Evolutionary conservation across 2,797 vertebrate species (phyloP), one percentile per base, ranked within the genome.

Genomic region (Acanthornis magna): DNA sequence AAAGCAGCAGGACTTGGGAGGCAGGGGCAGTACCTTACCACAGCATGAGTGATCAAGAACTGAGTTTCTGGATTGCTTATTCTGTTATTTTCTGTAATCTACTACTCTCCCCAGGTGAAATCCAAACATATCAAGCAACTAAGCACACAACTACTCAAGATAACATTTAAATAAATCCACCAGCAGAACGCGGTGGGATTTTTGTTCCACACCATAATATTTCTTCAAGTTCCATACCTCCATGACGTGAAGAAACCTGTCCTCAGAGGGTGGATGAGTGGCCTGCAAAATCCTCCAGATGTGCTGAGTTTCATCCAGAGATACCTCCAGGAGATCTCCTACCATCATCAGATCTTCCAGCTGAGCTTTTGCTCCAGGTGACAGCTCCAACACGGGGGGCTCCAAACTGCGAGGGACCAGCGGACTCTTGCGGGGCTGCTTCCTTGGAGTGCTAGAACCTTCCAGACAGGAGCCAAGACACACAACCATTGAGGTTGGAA

Each of bases 281-380:
- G 99, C 99, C 97, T 99, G 99, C 71, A 99, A 98, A 96, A 99
- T 99, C 96, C 99, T 96, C 99, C 99, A 99, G 97, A 99, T 99
- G 97, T 99, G 99, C 93, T 99, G 99, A 32, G 99, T 99, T 97
- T 99, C 99, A 92, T 99, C 99, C 94, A 99, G 97, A 43, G 99
- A 99, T 10, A 99, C 99, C 97, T 99, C 99, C 95, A 99, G 97
- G 19, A 99, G 98, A 97, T 99, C 99, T 65, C 99, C 99, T 80
- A 99, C 98, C 99, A 99, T 99, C 99, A 99, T 99, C 61, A 99
- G 98, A 91, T 99, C 99, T 97, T 99, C 99, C 87, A 99, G 97
- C 95, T 99, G 99, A 84, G 98, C 98, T 95, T 99, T 99, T 3
- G 99, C 99, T 80, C 98, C 98, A 16, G 98, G 97, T 16, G 99